Percentiles rank a stretch among this genome's conserved stretches.
Conservation (phyloP, 2,888 invertebrate species). For the Orgyia antiqua region DNA sequence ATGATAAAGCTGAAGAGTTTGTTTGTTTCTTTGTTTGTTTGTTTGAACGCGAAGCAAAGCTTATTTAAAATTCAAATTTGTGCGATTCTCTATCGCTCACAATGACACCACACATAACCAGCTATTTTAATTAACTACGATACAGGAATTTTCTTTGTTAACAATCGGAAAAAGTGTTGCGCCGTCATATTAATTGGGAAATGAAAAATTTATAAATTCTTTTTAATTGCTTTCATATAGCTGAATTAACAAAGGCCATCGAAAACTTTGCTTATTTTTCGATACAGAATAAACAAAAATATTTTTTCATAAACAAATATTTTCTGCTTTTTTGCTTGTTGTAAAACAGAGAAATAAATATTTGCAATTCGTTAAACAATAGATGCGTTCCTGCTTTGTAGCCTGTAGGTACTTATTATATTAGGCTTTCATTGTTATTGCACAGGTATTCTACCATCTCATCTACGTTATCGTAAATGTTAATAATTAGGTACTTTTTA, state of each 20-base stretch:
- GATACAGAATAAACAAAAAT: conserved; percentile 9
- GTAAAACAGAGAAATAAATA: too few species aligned
- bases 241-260: conserved; percentile 12
- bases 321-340: conserved; percentile 8
- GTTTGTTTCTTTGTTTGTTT: too few species aligned
- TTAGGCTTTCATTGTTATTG: too few species aligned
- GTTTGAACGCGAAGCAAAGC: too few species aligned
- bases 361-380: conserved; percentile 5
- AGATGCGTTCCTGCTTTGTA: conserved; percentile 4
- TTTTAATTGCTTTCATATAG: conserved; percentile 18
- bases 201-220: conserved; percentile 27
- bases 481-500: too few species aligned
- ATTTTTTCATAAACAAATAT: conserved; percentile 4
- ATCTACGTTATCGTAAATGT: too few species aligned
- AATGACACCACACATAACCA: conserved; percentile 23
- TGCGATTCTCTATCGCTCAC: conserved; percentile 22
- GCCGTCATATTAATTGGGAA: conserved; percentile 40
- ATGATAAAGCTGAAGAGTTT: too few species aligned
- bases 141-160: conserved; percentile 55
- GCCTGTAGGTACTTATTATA: too few species aligned
- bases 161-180: conserved; percentile 48
- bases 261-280: conserved; percentile 9
- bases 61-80: too few species aligned
- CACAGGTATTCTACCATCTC: too few species aligned
- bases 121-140: conserved; percentile 64